Evolutionary conservation across 2,797 vertebrate genomes (phyloP), one percentile per base, ranked within the genome.

Genomic region (Hafferia zeledoni): DNA sequence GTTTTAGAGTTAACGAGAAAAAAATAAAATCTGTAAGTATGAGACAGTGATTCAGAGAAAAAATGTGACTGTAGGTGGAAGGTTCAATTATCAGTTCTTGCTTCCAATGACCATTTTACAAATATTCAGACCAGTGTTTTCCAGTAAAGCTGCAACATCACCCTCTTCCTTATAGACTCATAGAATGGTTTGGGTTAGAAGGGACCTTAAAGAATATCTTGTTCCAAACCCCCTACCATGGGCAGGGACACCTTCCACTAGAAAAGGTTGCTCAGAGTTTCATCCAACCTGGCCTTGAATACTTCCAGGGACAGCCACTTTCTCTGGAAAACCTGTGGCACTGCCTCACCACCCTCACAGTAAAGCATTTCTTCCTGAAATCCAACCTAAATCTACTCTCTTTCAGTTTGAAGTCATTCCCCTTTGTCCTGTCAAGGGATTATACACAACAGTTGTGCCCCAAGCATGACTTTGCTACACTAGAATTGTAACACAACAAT

Each of bases 231-330:
- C 7, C 3, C 17, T 57, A 24, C 17, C 4, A 12, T 10, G 22
- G 25, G 0, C 25, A 64, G 10, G 10, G 12, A 35, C 25, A 47
- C 3, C 12, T 53, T 46, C 6, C 30, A 77, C 9, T 3, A 27
- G 1, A 8, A 8, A 37, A 35, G 2, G 12, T 5, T 1, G 20
- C 39, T 31, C 65, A 27, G 11, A 53, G 14, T 7, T 2, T 8
- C n/a, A 50, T 19, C 17, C 33, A 59, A 0, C 17, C 52, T 46
- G 33, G 4, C 9, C 33, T 59, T 46, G 13, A 15, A 39, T 23
- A 22, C 14, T 15, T 25, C 9, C 19, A 69, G 56, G 11, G 17
- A 25, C 33, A 25, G 1, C 43, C n/a, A 28, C 30, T 2, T 59
- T 41, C 52, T 41, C 39, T 19, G 4, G 25, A 9, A 0, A 41